Conservation (phyloP, 2,113 vertebrate genomes). For the Myiopsitta monachus region DNA sequence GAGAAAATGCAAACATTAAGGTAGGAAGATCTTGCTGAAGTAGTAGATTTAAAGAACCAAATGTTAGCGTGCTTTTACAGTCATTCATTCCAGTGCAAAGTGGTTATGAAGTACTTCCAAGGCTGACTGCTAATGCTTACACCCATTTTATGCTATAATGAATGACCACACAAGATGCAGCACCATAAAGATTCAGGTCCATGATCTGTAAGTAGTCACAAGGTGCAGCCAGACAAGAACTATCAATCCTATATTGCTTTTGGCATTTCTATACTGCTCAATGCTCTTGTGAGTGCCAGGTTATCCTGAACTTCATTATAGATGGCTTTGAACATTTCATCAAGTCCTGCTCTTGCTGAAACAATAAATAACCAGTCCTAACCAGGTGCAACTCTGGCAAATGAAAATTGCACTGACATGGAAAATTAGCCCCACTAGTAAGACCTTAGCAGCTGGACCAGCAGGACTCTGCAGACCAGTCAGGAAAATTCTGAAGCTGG, state of each 20-base stretch:
- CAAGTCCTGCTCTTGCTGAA: neutral
- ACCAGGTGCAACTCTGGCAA: neutral
- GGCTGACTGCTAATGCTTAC: neutral
- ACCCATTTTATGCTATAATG: neutral
- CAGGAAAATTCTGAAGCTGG: neutral
- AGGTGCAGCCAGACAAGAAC: neutral
- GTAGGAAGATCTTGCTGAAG: neutral
- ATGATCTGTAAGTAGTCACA: neutral
- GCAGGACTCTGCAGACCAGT: neutral
- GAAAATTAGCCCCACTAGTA: slow-evolving; percentile 10
- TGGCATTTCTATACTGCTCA: neutral
- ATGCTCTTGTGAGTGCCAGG: neutral
- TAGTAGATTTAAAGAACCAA: neutral
- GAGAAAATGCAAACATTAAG: neutral
- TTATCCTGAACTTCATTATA: neutral
- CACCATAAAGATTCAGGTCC: neutral
- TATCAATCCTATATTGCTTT: slow-evolving; percentile 17
- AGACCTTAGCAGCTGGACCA: neutral
- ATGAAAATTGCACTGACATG: neutral
- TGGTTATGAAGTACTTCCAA: neutral
- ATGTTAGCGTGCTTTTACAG: neutral
- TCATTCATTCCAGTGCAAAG: neutral
- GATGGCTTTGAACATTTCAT: slow-evolving; percentile 2
- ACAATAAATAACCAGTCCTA: slow-evolving; percentile 12
- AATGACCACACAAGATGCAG: neutral